Evolutionary conservation across 1,140 invertebrate genomes (phyloP).

Genomic region (Dreissena polymorpha): DNA sequence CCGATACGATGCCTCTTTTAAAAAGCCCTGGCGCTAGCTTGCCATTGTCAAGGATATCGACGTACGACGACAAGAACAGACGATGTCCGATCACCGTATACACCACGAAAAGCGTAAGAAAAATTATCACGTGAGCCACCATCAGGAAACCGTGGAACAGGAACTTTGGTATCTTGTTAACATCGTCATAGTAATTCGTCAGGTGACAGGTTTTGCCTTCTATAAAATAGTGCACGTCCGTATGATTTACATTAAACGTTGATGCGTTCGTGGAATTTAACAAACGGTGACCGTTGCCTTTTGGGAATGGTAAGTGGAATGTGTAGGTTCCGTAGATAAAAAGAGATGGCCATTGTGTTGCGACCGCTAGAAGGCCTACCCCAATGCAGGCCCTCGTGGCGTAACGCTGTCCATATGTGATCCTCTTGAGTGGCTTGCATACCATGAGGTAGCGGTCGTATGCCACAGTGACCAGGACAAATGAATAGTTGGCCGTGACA

Average conservation of each 20-base stretch:
- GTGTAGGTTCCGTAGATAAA: slow-evolving; percentile 34
- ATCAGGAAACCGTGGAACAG: slow-evolving; percentile 39
- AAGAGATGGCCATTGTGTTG: slow-evolving; percentile 26
- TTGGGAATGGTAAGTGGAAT: neutral
- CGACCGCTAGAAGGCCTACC: neutral
- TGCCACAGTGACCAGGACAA: slow-evolving; percentile 37
- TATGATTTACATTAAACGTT: neutral
- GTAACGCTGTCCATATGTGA: no score
- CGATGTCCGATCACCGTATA: no score
- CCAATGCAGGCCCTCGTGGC: slow-evolving; percentile 19
- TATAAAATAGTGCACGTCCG: neutral
- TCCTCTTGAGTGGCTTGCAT: slow-evolving; percentile 24
- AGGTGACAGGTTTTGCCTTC: slow-evolving; percentile 26
- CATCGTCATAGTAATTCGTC: slow-evolving; percentile 26
- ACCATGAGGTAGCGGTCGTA: slow-evolving; percentile 44
- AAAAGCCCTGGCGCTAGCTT: no score
- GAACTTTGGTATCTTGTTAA: slow-evolving; percentile 9
- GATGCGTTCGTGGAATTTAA: no score
- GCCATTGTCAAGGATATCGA: no score
- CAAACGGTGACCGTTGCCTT: no score
- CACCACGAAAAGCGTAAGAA: neutral
- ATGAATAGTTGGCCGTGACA: no score
- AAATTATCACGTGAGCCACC: slow-evolving; percentile 34
- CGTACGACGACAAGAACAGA: slow-evolving; percentile 14
- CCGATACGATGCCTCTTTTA: no score